Evolutionary conservation across 2,113 vertebrate genomes (phyloP), one percentile per base, ranked within the genome.

Genomic region (Microcebus ravelobensis): DNA sequence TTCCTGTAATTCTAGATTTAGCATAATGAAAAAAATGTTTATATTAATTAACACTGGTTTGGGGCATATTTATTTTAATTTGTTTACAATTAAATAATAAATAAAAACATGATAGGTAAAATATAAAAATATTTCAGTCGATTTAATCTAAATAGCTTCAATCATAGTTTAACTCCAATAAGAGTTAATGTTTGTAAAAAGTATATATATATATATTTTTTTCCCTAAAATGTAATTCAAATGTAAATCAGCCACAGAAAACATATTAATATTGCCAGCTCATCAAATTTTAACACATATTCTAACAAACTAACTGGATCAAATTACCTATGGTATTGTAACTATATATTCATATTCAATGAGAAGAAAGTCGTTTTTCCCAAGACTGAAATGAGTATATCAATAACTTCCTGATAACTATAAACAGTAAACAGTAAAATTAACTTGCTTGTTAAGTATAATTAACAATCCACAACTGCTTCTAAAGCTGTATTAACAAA

Each of bases 371-470:
- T 61, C 5, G 14, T 82, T 96, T 95, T 97, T 97, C 90, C 80
- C 59, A 97, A 97, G 97, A 96, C 92, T 92, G 91, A 0, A 92
- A 59, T 34, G 82, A 97, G 97, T 68, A 87, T 97, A 98, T 97
- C 91, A 97, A 97, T 96, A 94, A 97, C 95, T 98, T 98, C 91
- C 95, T 97, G 97, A 94, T 88, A 96, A 48, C 8, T 94, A 95
- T 94, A 98, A 98, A 98, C 87, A 98, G 39, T 89, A 90, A 97
- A 98, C 97, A 96, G 83, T 87, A 93, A 88, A 97, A 97, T 98
- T 98, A 98, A 98, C 96, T 98, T 88, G 94, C 94, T 98, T 97
- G 97, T 97, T 95, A 98, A 97, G 91, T 96, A 50, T 98, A 98
- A 98, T 98, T 98, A 98, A 97, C 97, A 82, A 97, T 98, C 95